Evolutionary conservation across 2,888 invertebrate species (phyloP), one percentile per base, ranked within the genome.

Genomic region (Drosophila antonietae): DNA sequence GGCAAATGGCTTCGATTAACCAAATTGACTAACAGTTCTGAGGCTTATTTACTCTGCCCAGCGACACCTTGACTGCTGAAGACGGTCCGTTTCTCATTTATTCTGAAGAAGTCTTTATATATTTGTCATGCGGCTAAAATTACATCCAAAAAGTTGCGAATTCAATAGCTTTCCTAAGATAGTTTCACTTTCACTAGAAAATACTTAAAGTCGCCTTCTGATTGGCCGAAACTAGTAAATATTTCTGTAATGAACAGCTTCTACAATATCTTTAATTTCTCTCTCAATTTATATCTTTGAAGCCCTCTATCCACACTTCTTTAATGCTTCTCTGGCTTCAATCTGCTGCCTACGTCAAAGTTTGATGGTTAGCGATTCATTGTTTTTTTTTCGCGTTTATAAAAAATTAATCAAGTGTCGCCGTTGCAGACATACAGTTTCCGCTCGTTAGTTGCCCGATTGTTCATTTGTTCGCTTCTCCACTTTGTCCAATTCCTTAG

Each of bases 1-100:
- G 59, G 58, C 59, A 60, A 73, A 75, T 68, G 60, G 23, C 77
- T 73, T 89, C 82, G 89, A 83, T 83, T 83, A 83, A 88, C 85
- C 79, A 89, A 83, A 87, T 89, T 87, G 84, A 70, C 78, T 71
- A 77, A 80, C 64, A 72, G 69, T 62, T 52, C 46, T 23, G 39
- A 18, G 31, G 18, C 41, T 14, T 39, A 12, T 6, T 44, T 15
- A 8, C 8, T 31, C 44, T 58, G 15, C 12, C 8, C 12, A 2
- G 12, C 18, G 18, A 39, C 10, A 9, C 8, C 39, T 18, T 28
- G 46, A 68, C 39, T n/a, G 15, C 8, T 1, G 14, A 35, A 20
- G 41, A 37, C 12, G 6, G n/a, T 12, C 12, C 4, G 15, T 23
- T 49, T 49, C 15, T 10, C 9, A 10, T 10, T 31, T 10, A 9